Base-by-base conservation (phyloP, 1,140 invertebrate species). In the Sarcophaga bullata region DNA sequence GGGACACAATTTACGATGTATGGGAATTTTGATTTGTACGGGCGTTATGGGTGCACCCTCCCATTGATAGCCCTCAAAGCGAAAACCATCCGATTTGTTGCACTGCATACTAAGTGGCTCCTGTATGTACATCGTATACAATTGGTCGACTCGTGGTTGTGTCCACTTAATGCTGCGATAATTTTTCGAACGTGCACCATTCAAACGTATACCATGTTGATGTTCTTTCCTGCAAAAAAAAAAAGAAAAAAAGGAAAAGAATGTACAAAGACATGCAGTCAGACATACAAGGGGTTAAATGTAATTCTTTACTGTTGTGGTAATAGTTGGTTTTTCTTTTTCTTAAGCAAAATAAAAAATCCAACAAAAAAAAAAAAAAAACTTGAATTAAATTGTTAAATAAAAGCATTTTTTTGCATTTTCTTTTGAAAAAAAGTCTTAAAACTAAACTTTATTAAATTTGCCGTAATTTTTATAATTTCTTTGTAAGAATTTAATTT, bases 91-190 rank as follows among this genome's bases (percentile, higher is more conserved):
- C 5, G 96, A 98, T 87, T 94, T 93, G 90, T 99, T 99, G 89
- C 98, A 99, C 88, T 98, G 97, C 96, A 98, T 98, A 76, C 97
- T 97, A 73, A 99, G 92, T 25, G 97, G 95, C 3, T 97, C 94
- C 84, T 95, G 93, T n/a, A 93, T 92, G 87, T 98, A 99, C 13
- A 98, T 92, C 80, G 94, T 92, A 47, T 94, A 91, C 47, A 99
- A 91, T 15, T 97, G 91, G 72, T 93, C 91, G 0, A 94, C 92
- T 25, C 95, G 93, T 62, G 96, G 91, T 76, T 94, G 94, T 9
- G 93, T 97, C 97, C 97, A 99, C 17, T 94, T 91, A 75, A 98
- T 96, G 5, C 94, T 91, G 58, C 93, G 90, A 88, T 98, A 98
- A 90, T 98, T 97, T 6, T 92, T 91, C 0, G 95, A 95, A 82